Evolutionary conservation across 2,113 vertebrate species (phyloP).

Genomic region (Nyctereutes procyonoides): DNA sequence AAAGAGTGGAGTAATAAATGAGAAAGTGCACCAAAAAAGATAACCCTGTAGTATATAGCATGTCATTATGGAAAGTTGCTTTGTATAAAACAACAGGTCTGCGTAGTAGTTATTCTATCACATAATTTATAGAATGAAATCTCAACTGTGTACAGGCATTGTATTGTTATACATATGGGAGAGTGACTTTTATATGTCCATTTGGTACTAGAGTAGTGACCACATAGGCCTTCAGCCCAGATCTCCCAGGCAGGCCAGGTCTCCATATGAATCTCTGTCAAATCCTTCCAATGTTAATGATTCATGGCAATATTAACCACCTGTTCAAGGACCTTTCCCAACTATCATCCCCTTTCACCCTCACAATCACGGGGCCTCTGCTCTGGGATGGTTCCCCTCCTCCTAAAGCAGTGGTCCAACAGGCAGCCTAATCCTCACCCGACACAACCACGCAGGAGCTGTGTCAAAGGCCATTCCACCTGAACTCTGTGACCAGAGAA

Average conservation of each 20-base stretch:
- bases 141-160: background rate
- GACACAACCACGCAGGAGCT: too few species aligned
- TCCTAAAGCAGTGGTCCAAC: rapidly evolving
- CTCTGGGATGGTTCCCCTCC: background rate
- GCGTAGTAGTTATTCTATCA: too few species aligned
- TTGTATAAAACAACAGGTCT: background rate
- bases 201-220: background rate
- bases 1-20: too few species aligned
- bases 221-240: background rate
- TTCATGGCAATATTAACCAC: background rate
- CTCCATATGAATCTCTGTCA: background rate
- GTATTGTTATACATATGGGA: background rate
- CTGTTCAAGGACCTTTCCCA: background rate
- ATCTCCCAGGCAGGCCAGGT: background rate
- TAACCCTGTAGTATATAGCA: background rate
- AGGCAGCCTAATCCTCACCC: background rate
- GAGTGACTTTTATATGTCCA: too few species aligned
- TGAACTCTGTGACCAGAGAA: background rate
- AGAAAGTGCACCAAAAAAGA: background rate
- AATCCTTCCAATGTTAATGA: background rate
- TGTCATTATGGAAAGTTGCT: background rate
- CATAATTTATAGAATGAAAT: background rate
- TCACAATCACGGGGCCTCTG: too few species aligned
- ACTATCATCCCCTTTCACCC: too few species aligned
- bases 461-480: rapidly evolving